A percentile compares a stretch with the other conserved stretches of the same genome.
phyloP scores from a whole-genome alignment of 2,113 vertebrate species.

The Leucopsar rothschildi region DNA sequence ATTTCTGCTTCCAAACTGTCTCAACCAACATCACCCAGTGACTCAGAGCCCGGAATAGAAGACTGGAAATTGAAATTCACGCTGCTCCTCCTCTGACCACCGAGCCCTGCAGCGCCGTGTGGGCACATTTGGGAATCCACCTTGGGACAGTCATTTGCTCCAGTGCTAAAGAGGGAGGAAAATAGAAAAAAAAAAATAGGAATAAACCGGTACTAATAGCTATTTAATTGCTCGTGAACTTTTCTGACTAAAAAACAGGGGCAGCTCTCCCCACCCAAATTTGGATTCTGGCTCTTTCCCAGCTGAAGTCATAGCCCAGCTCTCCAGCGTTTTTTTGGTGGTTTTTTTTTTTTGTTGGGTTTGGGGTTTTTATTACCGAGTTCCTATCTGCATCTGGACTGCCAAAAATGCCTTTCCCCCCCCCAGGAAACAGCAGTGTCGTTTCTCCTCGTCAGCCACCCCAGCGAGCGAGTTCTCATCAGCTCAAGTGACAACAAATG shows the following conservation, averaged over 20 bases:
- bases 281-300: neutral
- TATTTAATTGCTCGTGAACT: neutral
- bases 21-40: neutral
- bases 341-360: neutral
- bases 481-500: neutral
- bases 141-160: neutral
- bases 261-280: neutral
- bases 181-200: accelerated
- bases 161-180: neutral
- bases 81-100: neutral
- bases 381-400: neutral
- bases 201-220: neutral
- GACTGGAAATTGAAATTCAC: neutral
- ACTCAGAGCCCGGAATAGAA: neutral
- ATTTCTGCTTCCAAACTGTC: neutral
- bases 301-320: neutral
- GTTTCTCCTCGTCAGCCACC: neutral
- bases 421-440: neutral
- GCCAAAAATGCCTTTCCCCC: neutral
- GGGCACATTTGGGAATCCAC: neutral
- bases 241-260: neutral
- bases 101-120: neutral
- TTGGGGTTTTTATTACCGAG: neutral
- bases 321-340: neutral
- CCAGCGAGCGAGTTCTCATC: neutral